Evolutionary conservation across 2,888 invertebrate genomes (phyloP).

Genomic region (Dryocosmus kuriphilus): DNA sequence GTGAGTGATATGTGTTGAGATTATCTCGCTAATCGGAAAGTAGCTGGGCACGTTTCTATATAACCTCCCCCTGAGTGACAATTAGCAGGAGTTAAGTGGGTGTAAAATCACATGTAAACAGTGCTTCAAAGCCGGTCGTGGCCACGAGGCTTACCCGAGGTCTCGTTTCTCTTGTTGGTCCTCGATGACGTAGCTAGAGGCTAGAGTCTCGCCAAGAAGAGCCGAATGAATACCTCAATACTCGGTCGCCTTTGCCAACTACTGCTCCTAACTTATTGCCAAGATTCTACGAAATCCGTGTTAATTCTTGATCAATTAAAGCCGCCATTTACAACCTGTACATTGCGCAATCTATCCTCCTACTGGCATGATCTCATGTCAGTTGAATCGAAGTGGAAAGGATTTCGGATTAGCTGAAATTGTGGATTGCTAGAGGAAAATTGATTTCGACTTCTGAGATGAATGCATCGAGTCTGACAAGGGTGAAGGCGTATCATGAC

Average conservation of each 20-base stretch:
- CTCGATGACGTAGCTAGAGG: background rate
- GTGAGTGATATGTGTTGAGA: background rate
- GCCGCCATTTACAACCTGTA: background rate
- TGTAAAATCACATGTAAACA: conserved; percentile 7
- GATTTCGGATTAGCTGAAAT: too few species aligned
- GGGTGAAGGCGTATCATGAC: background rate
- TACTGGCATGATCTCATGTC: too few species aligned
- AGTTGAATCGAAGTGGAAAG: too few species aligned
- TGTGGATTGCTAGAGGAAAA: background rate
- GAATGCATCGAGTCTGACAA: background rate
- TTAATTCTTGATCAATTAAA: background rate
- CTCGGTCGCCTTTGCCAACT: background rate
- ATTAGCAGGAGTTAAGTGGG: conserved; percentile 3
- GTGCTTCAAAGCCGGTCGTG: background rate
- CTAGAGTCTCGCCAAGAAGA: background rate
- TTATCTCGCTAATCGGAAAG: background rate
- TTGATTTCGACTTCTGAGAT: background rate
- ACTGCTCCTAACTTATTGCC: background rate
- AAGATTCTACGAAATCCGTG: background rate
- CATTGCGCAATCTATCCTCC: too few species aligned
- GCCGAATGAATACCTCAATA: conserved; percentile 2
- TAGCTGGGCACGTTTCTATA: conserved; percentile 1
- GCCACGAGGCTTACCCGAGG: background rate
- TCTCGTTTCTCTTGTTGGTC: conserved; percentile 7
- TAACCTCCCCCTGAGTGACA: background rate